These are phyloP conservation scores for Limnephilus auricula DNA, from an alignment of 2,888 invertebrate species.

Conservation along the genomic window DNA sequence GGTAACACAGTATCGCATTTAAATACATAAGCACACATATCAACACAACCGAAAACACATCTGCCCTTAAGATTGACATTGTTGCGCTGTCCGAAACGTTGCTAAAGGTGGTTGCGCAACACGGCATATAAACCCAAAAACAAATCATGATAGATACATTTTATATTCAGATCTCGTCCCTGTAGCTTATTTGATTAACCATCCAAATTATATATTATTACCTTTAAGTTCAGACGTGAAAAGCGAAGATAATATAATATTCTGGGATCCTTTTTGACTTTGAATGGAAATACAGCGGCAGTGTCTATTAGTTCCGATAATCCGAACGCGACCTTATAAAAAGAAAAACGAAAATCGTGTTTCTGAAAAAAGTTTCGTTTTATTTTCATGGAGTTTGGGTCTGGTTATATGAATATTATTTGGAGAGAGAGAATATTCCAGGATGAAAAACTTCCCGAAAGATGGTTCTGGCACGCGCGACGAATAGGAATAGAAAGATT, in stretches of 20 bases:
- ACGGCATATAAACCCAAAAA: no score
- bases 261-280: not conserved
- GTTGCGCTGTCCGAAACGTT: no score
- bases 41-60: no score
- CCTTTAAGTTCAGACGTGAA: not conserved
- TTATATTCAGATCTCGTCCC: not conserved
- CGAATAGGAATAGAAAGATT: conserved; percentile 47
- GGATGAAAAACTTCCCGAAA: conserved; percentile 39
- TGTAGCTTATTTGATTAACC: not conserved
- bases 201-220: not conserved
- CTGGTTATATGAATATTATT: conserved; percentile 43
- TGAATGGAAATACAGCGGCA: not conserved
- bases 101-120: no score
- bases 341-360: conserved; percentile 33
- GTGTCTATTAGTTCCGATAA: conserved; percentile 34
- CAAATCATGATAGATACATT: no score
- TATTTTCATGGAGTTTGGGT: conserved; percentile 40
- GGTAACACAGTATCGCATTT: no score
- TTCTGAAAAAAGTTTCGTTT: conserved; percentile 19
- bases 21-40: no score
- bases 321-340: conserved; percentile 26
- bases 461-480: conserved; percentile 49
- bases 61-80: no score
- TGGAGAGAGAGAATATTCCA: not conserved
- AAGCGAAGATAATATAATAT: not conserved